phyloP scores from a whole-genome alignment of 2,113 vertebrate species.

The Zapornia atra region DNA sequence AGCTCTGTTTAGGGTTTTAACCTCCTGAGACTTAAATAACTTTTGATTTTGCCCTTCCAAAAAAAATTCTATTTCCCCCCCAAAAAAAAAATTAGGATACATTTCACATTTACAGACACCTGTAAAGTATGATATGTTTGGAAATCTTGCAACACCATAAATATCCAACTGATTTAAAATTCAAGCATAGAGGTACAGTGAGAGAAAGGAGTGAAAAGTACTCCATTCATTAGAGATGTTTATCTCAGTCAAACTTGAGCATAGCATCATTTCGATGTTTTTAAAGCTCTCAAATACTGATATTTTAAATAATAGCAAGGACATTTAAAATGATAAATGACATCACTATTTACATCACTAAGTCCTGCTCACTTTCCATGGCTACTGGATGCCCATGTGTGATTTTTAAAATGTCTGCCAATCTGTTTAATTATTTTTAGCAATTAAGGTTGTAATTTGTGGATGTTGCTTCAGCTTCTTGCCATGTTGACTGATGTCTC shows the following conservation, averaged over 20 bases:
- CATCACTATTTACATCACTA: conserved; percentile 8
- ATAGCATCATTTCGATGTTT: neutral
- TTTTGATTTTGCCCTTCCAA: neutral
- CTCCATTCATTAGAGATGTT: neutral
- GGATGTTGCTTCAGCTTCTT: conserved; percentile 57
- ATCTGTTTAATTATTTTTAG: conserved; percentile 64
- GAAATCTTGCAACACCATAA: neutral
- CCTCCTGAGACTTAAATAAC: neutral
- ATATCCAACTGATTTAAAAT: neutral
- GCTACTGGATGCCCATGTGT: neutral
- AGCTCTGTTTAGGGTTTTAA: neutral
- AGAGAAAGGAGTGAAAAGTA: neutral
- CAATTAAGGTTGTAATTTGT: conserved; percentile 58
- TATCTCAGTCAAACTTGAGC: neutral
- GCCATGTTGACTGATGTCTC: conserved; percentile 52
- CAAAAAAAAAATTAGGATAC: neutral
- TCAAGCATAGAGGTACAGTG: neutral
- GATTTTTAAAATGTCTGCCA: conserved; percentile 38
- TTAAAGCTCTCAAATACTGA: neutral
- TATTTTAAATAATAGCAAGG: neutral
- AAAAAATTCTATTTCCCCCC: neutral
- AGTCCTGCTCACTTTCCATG: conserved; percentile 3
- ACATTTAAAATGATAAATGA: neutral
- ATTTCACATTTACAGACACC: neutral
- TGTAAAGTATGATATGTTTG: neutral